Evolutionary conservation across 2,797 vertebrate species (phyloP).

Genomic region (Anas capensis): DNA sequence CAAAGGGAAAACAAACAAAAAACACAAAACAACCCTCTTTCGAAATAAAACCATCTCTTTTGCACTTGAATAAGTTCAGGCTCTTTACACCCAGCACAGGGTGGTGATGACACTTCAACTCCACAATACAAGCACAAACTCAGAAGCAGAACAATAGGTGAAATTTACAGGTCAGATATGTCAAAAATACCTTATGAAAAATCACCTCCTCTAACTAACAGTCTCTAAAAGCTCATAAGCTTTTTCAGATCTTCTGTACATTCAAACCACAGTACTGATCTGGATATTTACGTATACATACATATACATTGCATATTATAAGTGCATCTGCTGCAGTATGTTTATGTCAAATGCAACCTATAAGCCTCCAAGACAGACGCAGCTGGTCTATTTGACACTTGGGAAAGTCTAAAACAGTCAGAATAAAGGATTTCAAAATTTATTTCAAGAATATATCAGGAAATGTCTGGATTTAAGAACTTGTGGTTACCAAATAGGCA

Average conservation of each 20-base stretch:
- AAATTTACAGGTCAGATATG: conserved; percentile 36
- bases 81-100: background rate
- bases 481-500: conserved; percentile 56
- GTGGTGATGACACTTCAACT: background rate
- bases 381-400: conserved; percentile 23
- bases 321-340: conserved; percentile 2
- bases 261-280: background rate
- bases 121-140: background rate
- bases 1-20: background rate
- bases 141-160: background rate
- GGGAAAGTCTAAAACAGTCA: conserved; percentile 7
- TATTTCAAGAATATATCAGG: conserved; percentile 32
- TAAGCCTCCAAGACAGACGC: conserved; percentile 15
- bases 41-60: conserved; percentile 2
- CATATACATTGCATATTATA: background rate
- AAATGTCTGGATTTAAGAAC: conserved; percentile 36
- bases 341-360: conserved; percentile 30
- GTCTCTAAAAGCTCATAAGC: background rate
- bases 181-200: conserved; percentile 46
- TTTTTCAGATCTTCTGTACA: background rate
- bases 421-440: conserved; percentile 40
- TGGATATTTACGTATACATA: conserved; percentile 15
- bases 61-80: background rate
- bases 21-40: background rate
- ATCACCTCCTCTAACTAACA: conserved; percentile 13